A percentile compares a stretch with the other conserved stretches of the same genome.
These are phyloP conservation scores for Tholera decimalis DNA, from an alignment of 2,888 invertebrate genomes.

Conservation along the genomic window DNA sequence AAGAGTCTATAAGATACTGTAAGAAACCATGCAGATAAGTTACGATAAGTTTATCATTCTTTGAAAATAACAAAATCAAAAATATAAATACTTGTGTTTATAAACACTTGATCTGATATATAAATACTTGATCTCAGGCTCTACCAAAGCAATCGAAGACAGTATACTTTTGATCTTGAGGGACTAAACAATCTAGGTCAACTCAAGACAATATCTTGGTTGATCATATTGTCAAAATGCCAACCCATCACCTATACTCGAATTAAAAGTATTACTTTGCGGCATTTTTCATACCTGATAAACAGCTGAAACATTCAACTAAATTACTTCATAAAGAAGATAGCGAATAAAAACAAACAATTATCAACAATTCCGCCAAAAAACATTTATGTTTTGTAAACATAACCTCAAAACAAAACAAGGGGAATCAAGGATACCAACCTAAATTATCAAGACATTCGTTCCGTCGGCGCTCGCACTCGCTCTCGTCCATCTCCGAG, in stretches of 20 bases:
- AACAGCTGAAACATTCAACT: background rate
- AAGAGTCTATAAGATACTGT: too few species aligned
- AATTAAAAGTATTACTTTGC: background rate
- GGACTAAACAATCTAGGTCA: background rate
- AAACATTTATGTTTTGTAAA: constrained; percentile 85
- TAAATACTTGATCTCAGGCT: background rate
- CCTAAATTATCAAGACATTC: constrained; percentile 96
- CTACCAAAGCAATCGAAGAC: too few species aligned
- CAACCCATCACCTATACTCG: constrained; percentile 27
- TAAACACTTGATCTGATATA: background rate
- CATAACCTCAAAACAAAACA: constrained; percentile 84
- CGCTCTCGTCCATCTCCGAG: constrained; percentile 98
- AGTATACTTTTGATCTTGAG: background rate
- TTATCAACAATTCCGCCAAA: constrained; percentile 53
- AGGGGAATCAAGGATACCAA: constrained; percentile 66
- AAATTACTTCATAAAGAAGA: constrained; percentile 9
- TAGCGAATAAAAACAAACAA: constrained; percentile 33
- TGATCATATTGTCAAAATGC: constrained; percentile 20
- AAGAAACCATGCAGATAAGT: background rate
- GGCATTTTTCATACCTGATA: background rate
- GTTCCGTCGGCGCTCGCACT: constrained; percentile 96
- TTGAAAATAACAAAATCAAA: constrained; percentile 7
- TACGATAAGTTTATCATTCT: background rate
- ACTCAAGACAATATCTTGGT: background rate
- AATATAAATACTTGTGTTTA: background rate